Evolutionary conservation across 2,888 invertebrate species (phyloP), one percentile per base, ranked within the genome.

Genomic region (Andrena dorsata): DNA sequence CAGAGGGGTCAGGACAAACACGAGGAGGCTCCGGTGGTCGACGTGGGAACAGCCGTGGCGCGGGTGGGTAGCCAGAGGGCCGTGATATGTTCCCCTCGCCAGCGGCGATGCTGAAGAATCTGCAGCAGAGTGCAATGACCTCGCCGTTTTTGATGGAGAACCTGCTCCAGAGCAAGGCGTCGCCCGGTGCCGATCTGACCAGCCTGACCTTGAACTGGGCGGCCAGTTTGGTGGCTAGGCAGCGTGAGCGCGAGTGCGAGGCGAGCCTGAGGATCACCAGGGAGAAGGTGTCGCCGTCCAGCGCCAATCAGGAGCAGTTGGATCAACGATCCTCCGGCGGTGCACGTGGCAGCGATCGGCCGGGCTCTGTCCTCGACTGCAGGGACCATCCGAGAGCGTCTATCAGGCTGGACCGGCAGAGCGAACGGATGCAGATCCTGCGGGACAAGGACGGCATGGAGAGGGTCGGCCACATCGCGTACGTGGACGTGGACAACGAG

Each of bases 131-230:
- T 86, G 91, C 95, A 6, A 95, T 95, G 86, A 95, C 95, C 94
- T 94, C 95, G 35, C 96, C 96, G 0, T 96, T 96, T 89, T 89
- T 96, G 71, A 95, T 96, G 83, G 96, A 96, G 91, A 96, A 96
- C 86, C 95, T 96, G 26, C 91, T 96, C 72, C 95, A 95, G 82
- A 95, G 95, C 86, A 95, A 95, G 87, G 95, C 95, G 85, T 77
- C 94, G 93, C 90, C n/a, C 73, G 89, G 86, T 5, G 87, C 92
- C 61, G 84, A 94, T 66, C 89, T 94, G 93, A 86, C 95, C 94
- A 93, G 95, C 93, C 94, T 95, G 85, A 95, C 95, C 82, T 90
- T 95, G 20, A 95, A 95, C 84, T 95, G 95, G 88, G 93, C 93
- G 20, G 93, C 93, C 16, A 93, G 93, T 68, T 64, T 93, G 73